Base-by-base conservation (phyloP, 2,113 vertebrate species). In the Cryptomyrus ogoouensis region DNA sequence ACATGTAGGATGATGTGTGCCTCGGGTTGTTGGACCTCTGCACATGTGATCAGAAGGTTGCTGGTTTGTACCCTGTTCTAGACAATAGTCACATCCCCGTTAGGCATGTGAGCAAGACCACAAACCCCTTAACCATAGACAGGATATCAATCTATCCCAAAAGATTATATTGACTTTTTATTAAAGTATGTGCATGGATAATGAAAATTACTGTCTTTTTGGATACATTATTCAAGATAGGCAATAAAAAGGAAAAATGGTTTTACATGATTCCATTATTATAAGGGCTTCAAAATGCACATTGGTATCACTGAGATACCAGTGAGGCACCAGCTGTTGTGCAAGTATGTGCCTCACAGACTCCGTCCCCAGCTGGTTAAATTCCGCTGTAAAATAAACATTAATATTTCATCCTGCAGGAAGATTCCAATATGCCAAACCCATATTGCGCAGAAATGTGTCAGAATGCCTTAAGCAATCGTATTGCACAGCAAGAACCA, bases 391-490 rank as follows among this genome's bases (percentile, higher is more conserved):
- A 80, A 80, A 80, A 44, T 46, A 42, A 44, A 84, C 83, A 47
- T 84, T 46, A 84, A 84, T 44, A 84, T 84, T 84, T 84, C 39
- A 84, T 84, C 83, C 39, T 12, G 83, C 42, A 83, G 21, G 83
- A 84, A 46, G 83, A 84, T 84, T 47, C 42, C 44, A 47, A 21
- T 24, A 84, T 84, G 83, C 19, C 42, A 84, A 84, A 84, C 83
- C 21, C 83, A 84, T 46, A 84, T n/a, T 84, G 42, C 4, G 44
- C 83, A 84, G 83, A n/a, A 46, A 84, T 84, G 83, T 84, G 83
- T 47, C 83, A 47, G 83, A 44, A 44, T 46, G 83, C 44, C 83
- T 84, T 84, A 24, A 84, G 83, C 44, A 84, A 47, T 44, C 19
- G 19, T 24, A 46, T 84, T 47, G 44, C 39, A n/a, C 44, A 27